Base-by-base conservation (phyloP, 1,140 invertebrate genomes). In the Brachionus angularis region DNA sequence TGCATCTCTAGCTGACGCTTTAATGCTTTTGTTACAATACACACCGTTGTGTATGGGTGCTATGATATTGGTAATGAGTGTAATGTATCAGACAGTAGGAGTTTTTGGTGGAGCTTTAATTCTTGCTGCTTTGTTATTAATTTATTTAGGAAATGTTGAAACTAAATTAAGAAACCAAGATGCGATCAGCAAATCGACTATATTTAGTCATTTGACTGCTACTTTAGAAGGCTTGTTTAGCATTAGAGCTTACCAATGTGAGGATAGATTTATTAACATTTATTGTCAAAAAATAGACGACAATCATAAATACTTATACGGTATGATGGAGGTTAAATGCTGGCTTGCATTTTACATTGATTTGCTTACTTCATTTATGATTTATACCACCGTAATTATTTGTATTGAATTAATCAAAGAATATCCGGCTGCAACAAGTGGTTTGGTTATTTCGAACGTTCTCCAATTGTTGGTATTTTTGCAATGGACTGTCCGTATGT, bases 1-100 rank as follows among this genome's bases (percentile, higher is more conserved):
- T 75, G 73, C 76, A 72, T 79, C 81, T 3, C 72, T 85, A 7
- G 81, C 82, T 25, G 82, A 49, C 2, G 7, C 4, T 49, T 49
- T 49, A 42, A 42, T 42, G 39, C 39, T 14, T 14, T 14, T 42
- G 39, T 14, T 42, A 42, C 39, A 42, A 14, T 42, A 42, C 14
- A 7, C 14, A 7, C 39, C 39, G 16, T 14, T 42, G 3, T 42
- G 39, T 42, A 3, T 42, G 2, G 39, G 39, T 14, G 39, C 39
- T 42, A 14, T 42, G 3, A 42, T 42, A 3, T 14, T 42, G 2
- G 16, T 42, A 3, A 42, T 42, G 16, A 3, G 5, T 14, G 39
- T 42, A 5, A 42, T 42, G 39, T 42, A 42, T 42, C 39, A 42
- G 16, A 42, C 39, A 42, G 16, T 42, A 5, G 39, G 39, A 42